A percentile compares a stretch with the other conserved stretches of the same genome.
These are phyloP conservation scores for Drosophila kurseongensis DNA, from an alignment of 1,140 invertebrate species.

Conservation along the genomic window DNA sequence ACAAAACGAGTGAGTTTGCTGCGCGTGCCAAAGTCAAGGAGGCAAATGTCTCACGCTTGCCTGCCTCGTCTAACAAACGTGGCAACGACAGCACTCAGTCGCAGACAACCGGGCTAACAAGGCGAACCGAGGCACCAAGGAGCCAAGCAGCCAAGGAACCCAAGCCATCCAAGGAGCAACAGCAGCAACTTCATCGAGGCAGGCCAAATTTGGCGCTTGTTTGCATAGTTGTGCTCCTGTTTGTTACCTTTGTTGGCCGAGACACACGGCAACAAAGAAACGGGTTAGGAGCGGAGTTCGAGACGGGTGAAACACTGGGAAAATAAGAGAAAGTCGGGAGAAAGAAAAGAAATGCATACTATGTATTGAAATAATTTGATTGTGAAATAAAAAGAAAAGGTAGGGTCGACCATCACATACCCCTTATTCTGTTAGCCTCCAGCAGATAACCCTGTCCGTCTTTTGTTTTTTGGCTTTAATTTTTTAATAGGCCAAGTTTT, in stretches of 20 bases:
- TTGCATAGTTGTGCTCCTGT: slow-evolving; percentile 62
- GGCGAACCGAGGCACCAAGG: slow-evolving; percentile 1
- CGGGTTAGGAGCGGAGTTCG: not conserved
- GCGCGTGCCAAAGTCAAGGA: slow-evolving; percentile 75
- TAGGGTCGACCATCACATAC: no score
- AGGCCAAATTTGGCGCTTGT: slow-evolving; percentile 55
- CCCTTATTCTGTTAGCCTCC: no score
- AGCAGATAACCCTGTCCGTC: no score
- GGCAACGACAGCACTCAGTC: slow-evolving; percentile 44
- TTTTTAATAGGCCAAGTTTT: no score
- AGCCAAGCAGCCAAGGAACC: slow-evolving; percentile 11
- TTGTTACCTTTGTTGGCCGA: slow-evolving; percentile 30
- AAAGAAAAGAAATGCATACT: not conserved
- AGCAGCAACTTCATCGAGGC: not conserved
- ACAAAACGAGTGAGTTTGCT: slow-evolving; percentile 30
- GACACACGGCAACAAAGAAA: slow-evolving; percentile 33
- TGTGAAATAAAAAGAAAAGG: no score
- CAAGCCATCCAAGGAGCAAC: slow-evolving; percentile 4
- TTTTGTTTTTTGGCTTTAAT: no score
- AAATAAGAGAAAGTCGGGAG: not conserved
- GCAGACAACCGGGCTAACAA: slow-evolving; percentile 69
- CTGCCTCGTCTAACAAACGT: slow-evolving; percentile 72
- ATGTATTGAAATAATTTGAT: no score
- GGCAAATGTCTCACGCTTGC: slow-evolving; percentile 75
- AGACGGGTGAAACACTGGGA: not conserved